A percentile compares a stretch with the other conserved stretches of the same genome.
These are phyloP conservation scores for Miichthys miiuy DNA, from an alignment of 2,797 vertebrate species.

Conservation along the genomic window DNA sequence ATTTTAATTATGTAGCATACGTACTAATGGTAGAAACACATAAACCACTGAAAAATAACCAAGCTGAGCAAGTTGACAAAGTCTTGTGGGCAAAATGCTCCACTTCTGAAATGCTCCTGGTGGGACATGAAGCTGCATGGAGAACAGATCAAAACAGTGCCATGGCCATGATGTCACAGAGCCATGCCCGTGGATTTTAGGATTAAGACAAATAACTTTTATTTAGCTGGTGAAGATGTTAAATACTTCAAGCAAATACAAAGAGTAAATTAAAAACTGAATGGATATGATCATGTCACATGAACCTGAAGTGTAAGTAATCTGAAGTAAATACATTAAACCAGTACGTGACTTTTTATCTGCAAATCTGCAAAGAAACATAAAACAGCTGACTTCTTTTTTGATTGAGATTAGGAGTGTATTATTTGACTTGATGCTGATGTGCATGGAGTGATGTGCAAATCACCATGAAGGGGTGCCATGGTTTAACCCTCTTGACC, in stretches of 20 bases:
- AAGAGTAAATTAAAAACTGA: neutral
- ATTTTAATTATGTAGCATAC: too few species aligned
- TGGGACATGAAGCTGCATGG: too few species aligned
- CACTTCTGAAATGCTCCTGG: too few species aligned
- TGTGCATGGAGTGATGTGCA: neutral
- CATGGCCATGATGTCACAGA: too few species aligned
- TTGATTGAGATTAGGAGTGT: neutral
- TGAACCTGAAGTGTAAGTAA: too few species aligned
- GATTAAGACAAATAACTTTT: neutral
- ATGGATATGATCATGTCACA: neutral
- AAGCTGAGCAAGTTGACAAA: too few species aligned
- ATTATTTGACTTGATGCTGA: neutral
- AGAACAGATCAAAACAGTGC: too few species aligned
- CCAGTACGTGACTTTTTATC: neutral
- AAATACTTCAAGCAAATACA: neutral
- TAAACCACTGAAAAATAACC: too few species aligned
- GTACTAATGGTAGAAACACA: too few species aligned
- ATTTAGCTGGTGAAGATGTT: neutral
- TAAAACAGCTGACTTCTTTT: neutral
- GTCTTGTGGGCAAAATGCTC: too few species aligned
- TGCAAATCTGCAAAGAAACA: neutral
- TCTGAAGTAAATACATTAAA: neutral
- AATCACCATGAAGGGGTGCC: neutral
- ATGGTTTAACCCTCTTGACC: neutral
- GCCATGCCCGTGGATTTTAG: too few species aligned